Evolutionary conservation across 2,888 invertebrate genomes (phyloP).

Genomic region (Melikaiella ostensackeni): DNA sequence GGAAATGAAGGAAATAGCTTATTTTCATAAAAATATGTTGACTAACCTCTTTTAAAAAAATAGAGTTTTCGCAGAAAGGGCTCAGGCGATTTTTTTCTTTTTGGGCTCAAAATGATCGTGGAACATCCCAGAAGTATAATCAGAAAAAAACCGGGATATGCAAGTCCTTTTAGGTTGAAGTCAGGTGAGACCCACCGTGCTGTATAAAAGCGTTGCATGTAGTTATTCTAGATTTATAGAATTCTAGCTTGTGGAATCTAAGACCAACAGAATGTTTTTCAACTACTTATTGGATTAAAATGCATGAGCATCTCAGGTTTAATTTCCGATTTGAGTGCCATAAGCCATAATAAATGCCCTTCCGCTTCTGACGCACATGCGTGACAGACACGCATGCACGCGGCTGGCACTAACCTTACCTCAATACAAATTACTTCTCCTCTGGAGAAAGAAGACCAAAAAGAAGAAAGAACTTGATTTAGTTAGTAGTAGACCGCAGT

Average conservation of each 20-base stretch:
- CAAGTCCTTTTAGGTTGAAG: too few species aligned
- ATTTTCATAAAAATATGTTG: too few species aligned
- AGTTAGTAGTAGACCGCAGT: conserved; percentile 9
- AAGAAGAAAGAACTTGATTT: conserved; percentile 18
- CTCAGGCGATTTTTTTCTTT: too few species aligned
- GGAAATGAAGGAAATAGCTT: too few species aligned
- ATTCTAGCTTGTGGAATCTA: not conserved
- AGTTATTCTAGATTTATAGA: too few species aligned
- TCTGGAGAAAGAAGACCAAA: conserved; percentile 13
- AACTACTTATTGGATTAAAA: not conserved
- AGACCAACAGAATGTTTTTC: not conserved
- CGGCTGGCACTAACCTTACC: conserved; percentile 61
- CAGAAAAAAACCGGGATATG: too few species aligned
- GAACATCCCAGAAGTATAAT: too few species aligned
- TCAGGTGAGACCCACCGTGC: too few species aligned
- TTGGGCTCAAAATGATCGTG: too few species aligned
- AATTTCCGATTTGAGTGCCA: conserved; percentile 5
- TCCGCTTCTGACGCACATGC: conserved; percentile 70
- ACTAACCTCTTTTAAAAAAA: too few species aligned
- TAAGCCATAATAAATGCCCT: conserved; percentile 46
- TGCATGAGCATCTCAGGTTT: conserved; percentile 9
- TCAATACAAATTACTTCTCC: conserved; percentile 54
- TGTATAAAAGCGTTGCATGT: too few species aligned
- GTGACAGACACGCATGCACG: conserved; percentile 72
- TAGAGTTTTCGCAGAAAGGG: too few species aligned